phyloP scores from a whole-genome alignment of 2,113 vertebrate genomes.

The Phylloscopus whistleri region DNA sequence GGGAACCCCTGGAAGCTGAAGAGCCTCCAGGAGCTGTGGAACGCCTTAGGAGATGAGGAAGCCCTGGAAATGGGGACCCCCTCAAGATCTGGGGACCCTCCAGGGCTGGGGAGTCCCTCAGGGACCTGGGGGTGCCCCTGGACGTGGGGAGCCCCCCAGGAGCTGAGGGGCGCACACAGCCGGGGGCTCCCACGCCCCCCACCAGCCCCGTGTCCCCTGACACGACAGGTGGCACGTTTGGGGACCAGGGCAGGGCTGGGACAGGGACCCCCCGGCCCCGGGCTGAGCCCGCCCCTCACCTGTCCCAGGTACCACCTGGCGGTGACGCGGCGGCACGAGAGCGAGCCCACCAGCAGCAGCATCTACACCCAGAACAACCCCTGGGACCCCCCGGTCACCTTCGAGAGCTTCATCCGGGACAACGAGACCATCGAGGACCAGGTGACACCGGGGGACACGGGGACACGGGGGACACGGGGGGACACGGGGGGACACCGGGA shows the following conservation, averaged over 20 bases:
- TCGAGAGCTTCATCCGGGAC: conserved; percentile 84
- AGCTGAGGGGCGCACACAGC: accelerated
- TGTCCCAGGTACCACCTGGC: conserved; percentile 85
- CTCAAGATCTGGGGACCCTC: not conserved
- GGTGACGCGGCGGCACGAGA: conserved; percentile 85
- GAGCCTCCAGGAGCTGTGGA: accelerated
- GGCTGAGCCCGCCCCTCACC: not conserved
- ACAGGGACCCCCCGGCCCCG: not conserved
- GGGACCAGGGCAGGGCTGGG: not conserved
- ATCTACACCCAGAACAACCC: conserved; percentile 88
- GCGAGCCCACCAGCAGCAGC: conserved; percentile 84
- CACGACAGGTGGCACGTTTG: accelerated
- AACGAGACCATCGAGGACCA: conserved; percentile 84
- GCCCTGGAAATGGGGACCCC: not conserved
- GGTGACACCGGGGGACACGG: conserved; percentile 59
- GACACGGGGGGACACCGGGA: no score
- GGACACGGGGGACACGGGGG: no score
- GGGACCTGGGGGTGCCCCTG: not conserved
- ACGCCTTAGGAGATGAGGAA: not conserved
- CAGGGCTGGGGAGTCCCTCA: not conserved
- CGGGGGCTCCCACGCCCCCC: accelerated
- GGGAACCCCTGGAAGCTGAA: accelerated
- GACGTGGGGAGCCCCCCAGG: not conserved
- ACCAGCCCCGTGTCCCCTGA: accelerated
- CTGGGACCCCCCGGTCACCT: conserved; percentile 86